Base-by-base conservation (phyloP, 1,140 invertebrate species). In the Heliconius eleuchia region DNA sequence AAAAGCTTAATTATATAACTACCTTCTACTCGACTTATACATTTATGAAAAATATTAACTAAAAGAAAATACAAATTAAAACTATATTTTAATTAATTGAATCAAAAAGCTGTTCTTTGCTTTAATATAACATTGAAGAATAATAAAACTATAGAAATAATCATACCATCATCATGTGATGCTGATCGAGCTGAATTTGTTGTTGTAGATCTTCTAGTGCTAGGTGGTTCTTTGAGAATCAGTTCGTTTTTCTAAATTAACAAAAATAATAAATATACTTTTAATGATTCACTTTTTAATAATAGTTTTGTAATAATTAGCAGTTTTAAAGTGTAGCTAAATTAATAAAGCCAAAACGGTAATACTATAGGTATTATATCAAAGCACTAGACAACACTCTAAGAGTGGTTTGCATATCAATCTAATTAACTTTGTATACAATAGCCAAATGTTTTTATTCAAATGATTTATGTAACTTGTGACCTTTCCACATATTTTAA, bases 141-240 rank as follows among this genome's bases (percentile, higher is more conserved):
- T 52, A 52, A 19, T 19, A 18, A 52, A 52, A 19, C 0, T 19
- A 52, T 19, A 52, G 0, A 46, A 76, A 57, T 23, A 72, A 8
- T 19, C 71, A 50, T 85, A 93, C 91, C 91, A 84, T 93, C 91
- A 78, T 93, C 91, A 78, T 93, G 86, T 13, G 89, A 90, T 0
- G 84, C 86, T 3, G 88, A 82, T n/a, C 84, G 73, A 39, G 80
- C 86, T 1, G 87, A 89, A 16, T 87, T 74, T 9, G 84, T 81
- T 13, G 77, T 77, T 18, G 76, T 76, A 0, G 85, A 84, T 18
- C 77, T 80, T 55, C 82, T 75, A 13, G 81, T 86, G 19, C 78
- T 84, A 9, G 86, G 70, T 37, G 81, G 73, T 79, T 92, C 89
- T 76, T 89, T 89, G 1, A 92, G 70, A 30, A 84, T 74, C 0